These are phyloP conservation scores for Drosophila quinaria DNA, from an alignment of 2,888 invertebrate genomes.

Conservation along the genomic window DNA sequence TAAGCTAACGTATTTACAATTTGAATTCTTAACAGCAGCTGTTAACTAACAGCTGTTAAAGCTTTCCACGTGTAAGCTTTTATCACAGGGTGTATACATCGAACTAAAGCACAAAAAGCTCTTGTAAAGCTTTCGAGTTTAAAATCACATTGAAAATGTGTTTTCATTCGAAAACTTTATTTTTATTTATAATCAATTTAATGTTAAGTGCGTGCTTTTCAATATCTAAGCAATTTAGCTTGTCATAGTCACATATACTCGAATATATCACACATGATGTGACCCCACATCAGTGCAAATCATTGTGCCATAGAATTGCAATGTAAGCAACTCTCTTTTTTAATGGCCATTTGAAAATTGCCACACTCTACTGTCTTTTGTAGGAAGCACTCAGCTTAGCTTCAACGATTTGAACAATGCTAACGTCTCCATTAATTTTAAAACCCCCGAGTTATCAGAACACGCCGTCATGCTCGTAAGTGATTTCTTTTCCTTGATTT, in stretches of 20 bases:
- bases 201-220: slow-evolving; percentile 6
- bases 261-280: slow-evolving; percentile 43
- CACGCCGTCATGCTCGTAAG: slow-evolving; percentile 69
- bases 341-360: slow-evolving; percentile 39
- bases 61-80: slow-evolving; percentile 39
- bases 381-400: slow-evolving; percentile 22
- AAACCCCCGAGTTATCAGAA: slow-evolving; percentile 70
- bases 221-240: slow-evolving; percentile 2
- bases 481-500: slow-evolving; percentile 71
- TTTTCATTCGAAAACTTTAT: slow-evolving; percentile 8
- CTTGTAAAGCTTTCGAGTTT: background rate
- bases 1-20: slow-evolving; percentile 40
- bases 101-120: slow-evolving; percentile 25
- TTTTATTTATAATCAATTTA: slow-evolving; percentile 40
- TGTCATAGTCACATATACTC: slow-evolving; percentile 11
- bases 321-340: slow-evolving; percentile 44
- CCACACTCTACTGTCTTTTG: background rate
- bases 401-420: slow-evolving; percentile 46
- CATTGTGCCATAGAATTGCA: slow-evolving; percentile 49
- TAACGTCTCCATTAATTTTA: slow-evolving; percentile 73
- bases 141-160: slow-evolving; percentile 4
- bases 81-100: slow-evolving; percentile 28
- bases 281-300: slow-evolving; percentile 36
- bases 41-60: slow-evolving; percentile 36
- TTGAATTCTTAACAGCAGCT: slow-evolving; percentile 43